Evolutionary conservation across 37 sponge, comb jelly and placozoan species (phyloP).

Genomic region (Halisarca cf. caerulea): DNA sequence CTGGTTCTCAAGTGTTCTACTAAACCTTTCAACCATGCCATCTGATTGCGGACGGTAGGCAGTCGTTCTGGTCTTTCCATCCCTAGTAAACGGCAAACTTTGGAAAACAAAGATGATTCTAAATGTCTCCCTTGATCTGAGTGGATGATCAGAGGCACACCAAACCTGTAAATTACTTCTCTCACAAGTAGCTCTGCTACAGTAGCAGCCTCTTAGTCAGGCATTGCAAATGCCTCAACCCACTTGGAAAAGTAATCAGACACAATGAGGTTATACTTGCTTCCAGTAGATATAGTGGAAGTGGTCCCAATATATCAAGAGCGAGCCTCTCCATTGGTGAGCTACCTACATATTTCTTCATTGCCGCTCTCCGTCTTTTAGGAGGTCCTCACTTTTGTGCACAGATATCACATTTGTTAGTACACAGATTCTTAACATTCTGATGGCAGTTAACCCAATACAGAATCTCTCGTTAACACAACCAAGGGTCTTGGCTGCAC

Average conservation of each 20-base stretch:
- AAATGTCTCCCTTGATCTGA: constrained; percentile 38
- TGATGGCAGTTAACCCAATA: constrained; percentile 17
- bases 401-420: constrained; percentile 21
- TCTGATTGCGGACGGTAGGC: constrained; percentile 24
- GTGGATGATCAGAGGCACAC: constrained; percentile 23
- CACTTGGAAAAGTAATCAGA: constrained; percentile 26
- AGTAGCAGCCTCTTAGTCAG: background rate
- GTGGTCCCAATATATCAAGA: constrained; percentile 30
- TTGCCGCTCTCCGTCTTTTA: background rate
- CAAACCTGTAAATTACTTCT: constrained; percentile 21
- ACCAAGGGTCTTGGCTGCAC: constrained; percentile 7
- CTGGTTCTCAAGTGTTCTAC: constrained; percentile 28
- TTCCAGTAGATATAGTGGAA: constrained; percentile 6
- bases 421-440: constrained; percentile 18
- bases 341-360: constrained; percentile 7
- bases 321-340: constrained; percentile 45
- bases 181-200: constrained; percentile 19
- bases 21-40: constrained; percentile 46
- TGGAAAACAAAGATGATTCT: constrained; percentile 12
- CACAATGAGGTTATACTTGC: background rate
- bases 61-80: constrained; percentile 40
- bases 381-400: constrained; percentile 18
- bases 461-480: constrained; percentile 1
- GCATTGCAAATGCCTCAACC: background rate
- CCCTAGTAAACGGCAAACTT: no score